Evolutionary conservation across 2,113 vertebrate genomes (phyloP), one percentile per base, ranked within the genome.

Genomic region (Bothrops jararaca): DNA sequence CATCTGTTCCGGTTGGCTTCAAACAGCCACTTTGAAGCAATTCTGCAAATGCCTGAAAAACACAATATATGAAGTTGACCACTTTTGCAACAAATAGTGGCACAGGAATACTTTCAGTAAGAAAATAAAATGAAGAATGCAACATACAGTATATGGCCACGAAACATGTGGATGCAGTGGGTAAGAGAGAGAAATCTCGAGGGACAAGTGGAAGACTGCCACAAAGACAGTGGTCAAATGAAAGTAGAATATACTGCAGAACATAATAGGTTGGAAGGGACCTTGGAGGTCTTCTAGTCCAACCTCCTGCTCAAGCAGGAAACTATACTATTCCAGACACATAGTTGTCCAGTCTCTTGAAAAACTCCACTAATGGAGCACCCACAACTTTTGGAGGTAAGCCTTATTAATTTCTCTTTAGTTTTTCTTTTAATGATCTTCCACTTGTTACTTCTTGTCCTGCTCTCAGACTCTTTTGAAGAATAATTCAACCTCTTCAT

Each of bases 1-100:
- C 98, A 0, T 99, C 99, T 0, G 98, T 99, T 34, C 97, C 95
- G 0, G 89, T 90, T 4, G 90, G 93, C 18, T 91, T 87, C 94
- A 99, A 95, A 60, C 97, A 98, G 0, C 98, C 97, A 1, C 5
- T 95, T 91, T 94, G 24, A 3, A 98, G 95, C 93, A 99, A 96
- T 15, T 97, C 95, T 52, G 97, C 96, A 97, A 98, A 98, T 4
- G 97, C 98, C 99, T 99, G 97, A 20, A 53, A 94, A 0, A 0
- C 24, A 15, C 39, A 24, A 2, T 3, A 18, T 5, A 34, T 12
- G 11, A 58, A 13, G 22, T 52, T 60, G 26, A 60, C 4, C 11
- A 13, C 39, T 80, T 80, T 34, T 39, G 34, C 34, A 80, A 39
- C 39, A 20, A 34, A 15, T n/a, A 80, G 34, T 39, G 69, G 7